Evolutionary conservation across 2,797 vertebrate species (phyloP).

Genomic region (Buphagus erythrorhynchus): DNA sequence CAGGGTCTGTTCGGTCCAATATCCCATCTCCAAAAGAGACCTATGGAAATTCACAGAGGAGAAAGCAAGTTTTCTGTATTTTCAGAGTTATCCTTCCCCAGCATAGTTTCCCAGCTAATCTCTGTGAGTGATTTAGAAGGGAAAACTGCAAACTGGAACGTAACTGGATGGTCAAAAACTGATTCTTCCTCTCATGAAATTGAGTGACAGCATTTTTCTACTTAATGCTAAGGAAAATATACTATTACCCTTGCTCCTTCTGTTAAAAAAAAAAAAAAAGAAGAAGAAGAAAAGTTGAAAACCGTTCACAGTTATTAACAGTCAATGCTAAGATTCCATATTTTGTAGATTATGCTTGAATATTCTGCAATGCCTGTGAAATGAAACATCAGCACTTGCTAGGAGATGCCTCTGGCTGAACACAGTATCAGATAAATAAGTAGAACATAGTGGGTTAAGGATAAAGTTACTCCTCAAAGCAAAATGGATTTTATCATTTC

Average conservation of each 20-base stretch:
- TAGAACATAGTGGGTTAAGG: background rate
- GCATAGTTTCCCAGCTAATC: background rate
- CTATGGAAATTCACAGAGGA: background rate
- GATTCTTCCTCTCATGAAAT: background rate
- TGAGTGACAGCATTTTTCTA: background rate
- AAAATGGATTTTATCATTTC: background rate
- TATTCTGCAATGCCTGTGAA: background rate
- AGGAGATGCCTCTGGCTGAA: background rate
- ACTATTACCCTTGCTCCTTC: background rate
- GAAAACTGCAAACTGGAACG: background rate
- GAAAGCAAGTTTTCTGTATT: background rate
- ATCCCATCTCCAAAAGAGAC: background rate
- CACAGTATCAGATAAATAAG: background rate
- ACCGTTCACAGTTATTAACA: background rate
- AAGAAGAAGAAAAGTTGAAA: background rate
- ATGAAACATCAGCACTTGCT: constrained; percentile 32
- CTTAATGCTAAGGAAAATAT: background rate
- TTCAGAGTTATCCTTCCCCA: background rate
- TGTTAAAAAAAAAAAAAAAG: background rate
- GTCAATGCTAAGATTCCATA: background rate
- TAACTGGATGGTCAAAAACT: background rate
- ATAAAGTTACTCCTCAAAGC: background rate
- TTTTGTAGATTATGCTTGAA: background rate
- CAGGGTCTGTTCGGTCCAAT: background rate
- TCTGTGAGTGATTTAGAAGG: background rate